Evolutionary conservation across 2,113 vertebrate species (phyloP).

Genomic region (Varanus salvator): DNA sequence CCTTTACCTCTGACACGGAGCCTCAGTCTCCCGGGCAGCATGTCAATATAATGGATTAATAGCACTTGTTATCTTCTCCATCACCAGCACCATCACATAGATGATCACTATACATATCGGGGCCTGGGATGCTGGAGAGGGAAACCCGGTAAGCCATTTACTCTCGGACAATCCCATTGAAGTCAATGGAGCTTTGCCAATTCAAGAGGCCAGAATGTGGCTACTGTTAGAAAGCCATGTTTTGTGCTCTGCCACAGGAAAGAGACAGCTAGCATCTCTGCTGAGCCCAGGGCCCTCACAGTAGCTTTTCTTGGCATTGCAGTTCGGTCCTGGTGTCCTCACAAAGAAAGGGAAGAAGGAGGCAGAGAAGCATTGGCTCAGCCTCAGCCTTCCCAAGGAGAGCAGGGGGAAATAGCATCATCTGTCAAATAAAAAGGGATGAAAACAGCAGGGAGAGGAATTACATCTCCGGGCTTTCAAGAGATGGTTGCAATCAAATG

Average conservation of each 20-base stretch:
- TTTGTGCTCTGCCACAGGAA: background rate
- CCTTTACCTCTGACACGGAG: background rate
- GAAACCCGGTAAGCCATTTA: background rate
- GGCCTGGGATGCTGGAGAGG: background rate
- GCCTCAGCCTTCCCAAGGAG: background rate
- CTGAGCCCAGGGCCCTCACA: background rate
- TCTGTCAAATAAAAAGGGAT: conserved; percentile 11
- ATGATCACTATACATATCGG: too few relatives aligned
- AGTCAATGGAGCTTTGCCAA: background rate
- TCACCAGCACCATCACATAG: background rate
- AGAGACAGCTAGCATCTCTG: background rate
- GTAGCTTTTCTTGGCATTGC: background rate
- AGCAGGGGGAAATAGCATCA: background rate
- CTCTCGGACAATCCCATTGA: background rate
- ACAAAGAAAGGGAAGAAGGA: background rate
- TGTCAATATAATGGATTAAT: background rate
- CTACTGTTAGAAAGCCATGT: background rate
- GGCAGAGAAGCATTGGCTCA: background rate
- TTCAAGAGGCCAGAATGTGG: background rate
- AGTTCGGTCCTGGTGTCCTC: background rate
- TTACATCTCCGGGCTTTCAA: background rate
- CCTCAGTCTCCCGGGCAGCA: background rate
- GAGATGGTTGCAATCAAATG: conserved; percentile 19
- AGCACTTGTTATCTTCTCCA: background rate
- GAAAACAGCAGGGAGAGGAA: conserved; percentile 22